Evolutionary conservation across 1,140 invertebrate genomes (phyloP).

Genomic region (Gyrodactylus bullatarudis): DNA sequence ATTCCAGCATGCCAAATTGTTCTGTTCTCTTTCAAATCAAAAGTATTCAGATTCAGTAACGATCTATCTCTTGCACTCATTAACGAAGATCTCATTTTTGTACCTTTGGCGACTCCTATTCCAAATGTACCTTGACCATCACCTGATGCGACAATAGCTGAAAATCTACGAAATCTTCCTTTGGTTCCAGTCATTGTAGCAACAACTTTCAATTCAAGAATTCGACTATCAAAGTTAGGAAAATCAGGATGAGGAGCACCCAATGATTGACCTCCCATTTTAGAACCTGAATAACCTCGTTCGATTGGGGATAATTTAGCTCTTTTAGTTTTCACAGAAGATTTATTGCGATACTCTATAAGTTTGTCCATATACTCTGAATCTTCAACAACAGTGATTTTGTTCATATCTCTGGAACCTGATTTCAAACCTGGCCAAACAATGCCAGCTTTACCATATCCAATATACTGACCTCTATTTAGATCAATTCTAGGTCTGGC

Average conservation of each 20-base stretch:
- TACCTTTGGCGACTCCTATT: slow-evolving; percentile 6
- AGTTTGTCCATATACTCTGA: neutral
- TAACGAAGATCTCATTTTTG: neutral
- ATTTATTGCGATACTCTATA: slow-evolving; percentile 7
- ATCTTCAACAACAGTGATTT: neutral
- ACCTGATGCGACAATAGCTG: slow-evolving; percentile 41
- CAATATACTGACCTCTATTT: slow-evolving; percentile 56
- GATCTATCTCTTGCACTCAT: neutral
- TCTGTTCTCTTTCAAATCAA: neutral
- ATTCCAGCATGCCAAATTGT: neutral
- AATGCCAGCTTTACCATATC: slow-evolving; percentile 44
- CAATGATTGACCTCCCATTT: slow-evolving; percentile 42
- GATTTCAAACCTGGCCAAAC: slow-evolving; percentile 56
- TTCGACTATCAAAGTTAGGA: slow-evolving; percentile 43
- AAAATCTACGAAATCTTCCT: slow-evolving; percentile 34
- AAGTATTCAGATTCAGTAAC: neutral
- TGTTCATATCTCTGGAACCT: neutral
- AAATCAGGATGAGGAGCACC: slow-evolving; percentile 49
- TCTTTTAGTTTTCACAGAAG: slow-evolving; percentile 11
- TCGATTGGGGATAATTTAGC: slow-evolving; percentile 36
- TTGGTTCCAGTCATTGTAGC: slow-evolving; percentile 48
- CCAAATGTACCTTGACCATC: slow-evolving; percentile 51
- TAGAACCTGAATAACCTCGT: slow-evolving; percentile 46
- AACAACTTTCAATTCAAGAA: slow-evolving; percentile 42
- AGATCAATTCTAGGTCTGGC: slow-evolving; percentile 40